These are phyloP conservation scores for Bursaphelenchus okinawaensis DNA, from an alignment of 2,888 invertebrate genomes.

Conservation along the genomic window DNA sequence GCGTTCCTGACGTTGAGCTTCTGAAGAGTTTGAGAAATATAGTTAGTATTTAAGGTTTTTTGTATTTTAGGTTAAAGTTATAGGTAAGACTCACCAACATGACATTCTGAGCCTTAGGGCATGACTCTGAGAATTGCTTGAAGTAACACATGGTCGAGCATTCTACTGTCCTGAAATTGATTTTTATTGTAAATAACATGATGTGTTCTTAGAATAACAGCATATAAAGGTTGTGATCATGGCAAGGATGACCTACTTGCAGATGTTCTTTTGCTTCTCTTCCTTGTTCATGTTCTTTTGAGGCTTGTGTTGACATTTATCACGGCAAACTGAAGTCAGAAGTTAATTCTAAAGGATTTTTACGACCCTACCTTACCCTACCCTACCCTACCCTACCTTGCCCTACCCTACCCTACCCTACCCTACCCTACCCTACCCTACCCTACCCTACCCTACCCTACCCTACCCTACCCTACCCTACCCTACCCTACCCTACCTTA, in stretches of 20 bases:
- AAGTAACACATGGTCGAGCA: conserved; percentile 54
- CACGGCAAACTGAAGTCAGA: conserved; percentile 27
- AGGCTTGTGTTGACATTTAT: conserved; percentile 25
- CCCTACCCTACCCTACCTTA: too few relatives aligned
- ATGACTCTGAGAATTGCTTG: conserved; percentile 42
- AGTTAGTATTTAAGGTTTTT: too few relatives aligned
- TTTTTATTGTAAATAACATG: background rate
- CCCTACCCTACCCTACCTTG: too few relatives aligned
- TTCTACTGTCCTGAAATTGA: conserved; percentile 38
- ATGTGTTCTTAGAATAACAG: too few relatives aligned
- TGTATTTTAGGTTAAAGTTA: background rate
- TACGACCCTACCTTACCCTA: too few relatives aligned
- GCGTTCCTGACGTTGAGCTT: conserved; percentile 25
- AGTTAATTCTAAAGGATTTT: background rate
- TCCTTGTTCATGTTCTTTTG: conserved; percentile 30
- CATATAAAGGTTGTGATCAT: background rate
- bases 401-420: too few relatives aligned
- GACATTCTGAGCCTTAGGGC: conserved; percentile 42
- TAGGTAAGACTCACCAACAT: conserved; percentile 33
- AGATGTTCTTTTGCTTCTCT: conserved; percentile 33
- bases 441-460: too few relatives aligned
- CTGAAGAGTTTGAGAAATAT: too few relatives aligned
- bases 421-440: too few relatives aligned
- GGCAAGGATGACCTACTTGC: conserved; percentile 26
- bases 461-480: too few relatives aligned